Evolutionary conservation across 2,888 invertebrate species (phyloP), one percentile per base, ranked within the genome.

Genomic region (Eupithecia vulgata): DNA sequence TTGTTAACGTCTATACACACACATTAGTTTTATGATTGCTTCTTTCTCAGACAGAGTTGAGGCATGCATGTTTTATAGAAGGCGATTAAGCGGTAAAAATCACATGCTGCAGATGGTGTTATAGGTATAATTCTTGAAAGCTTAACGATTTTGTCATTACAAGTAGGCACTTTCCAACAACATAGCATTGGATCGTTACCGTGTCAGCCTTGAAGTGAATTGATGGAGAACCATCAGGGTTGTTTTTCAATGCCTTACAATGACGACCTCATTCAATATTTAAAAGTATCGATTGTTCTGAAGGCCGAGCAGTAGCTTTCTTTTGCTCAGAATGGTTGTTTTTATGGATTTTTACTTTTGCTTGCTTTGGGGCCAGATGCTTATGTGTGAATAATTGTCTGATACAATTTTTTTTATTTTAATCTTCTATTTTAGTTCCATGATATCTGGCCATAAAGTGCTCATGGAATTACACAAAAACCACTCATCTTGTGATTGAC

Each of bases 281-380:
- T 35, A 64, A 61, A 64, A 64, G n/a, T n/a, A 64, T 64, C 21
- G 62, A 64, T 64, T 57, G 21, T 25, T 10, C 25, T 13, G 57
- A 52, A 52, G 52, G 57, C 57, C 25, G 25, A 25, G 12, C 25
- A 57, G 57, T 57, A 13, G 57, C 13, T 57, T 57, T 57, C 25
- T 57, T 25, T 48, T 25, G 13, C 21, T 21, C 21, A n/a, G 25
- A 25, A 25, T 57, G 25, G 57, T 57, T 52, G 25, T 57, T 57
- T 52, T 13, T 2, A 25, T 13, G 21, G n/a, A 25, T 25, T 57
- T 13, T 57, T 57, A 57, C 57, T 5, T 25, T 12, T 57, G 25
- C 25, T 25, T 21, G 21, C 48, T 48, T 45, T 21, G 48, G 10
- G 21, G 4, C 48, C 0, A 4, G n/a, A 48, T n/a, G 17, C n/a